Evolutionary conservation across 1,140 invertebrate species (phyloP).

Genomic region (Hycleus phaleratus): DNA sequence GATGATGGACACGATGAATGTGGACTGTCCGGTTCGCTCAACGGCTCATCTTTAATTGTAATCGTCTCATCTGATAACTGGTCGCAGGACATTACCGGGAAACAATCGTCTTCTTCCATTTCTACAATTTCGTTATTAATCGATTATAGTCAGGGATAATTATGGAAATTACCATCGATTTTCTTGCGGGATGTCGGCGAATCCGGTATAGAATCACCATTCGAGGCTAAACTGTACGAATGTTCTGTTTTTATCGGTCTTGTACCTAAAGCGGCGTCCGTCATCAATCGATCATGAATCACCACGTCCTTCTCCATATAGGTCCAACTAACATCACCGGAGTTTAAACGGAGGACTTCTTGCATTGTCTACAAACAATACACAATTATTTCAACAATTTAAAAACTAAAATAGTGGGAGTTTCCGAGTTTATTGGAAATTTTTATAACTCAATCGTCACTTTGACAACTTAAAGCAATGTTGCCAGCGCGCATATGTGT

Average conservation of each 20-base stretch:
- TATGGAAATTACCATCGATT: conserved; percentile 49
- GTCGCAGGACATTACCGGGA: conserved; percentile 51
- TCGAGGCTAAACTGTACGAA: conserved; percentile 67
- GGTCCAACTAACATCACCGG: conserved; percentile 35
- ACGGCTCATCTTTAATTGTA: conserved; percentile 62
- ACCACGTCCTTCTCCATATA: conserved; percentile 59
- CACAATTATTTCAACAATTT: background rate
- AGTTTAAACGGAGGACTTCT: conserved; percentile 43
- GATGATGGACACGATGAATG: conserved; percentile 58
- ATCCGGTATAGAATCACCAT: conserved; percentile 56
- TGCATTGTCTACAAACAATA: conserved; percentile 50
- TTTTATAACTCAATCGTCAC: no score
- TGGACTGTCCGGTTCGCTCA: conserved; percentile 57
- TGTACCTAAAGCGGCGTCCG: conserved; percentile 74
- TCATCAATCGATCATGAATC: conserved; percentile 81
- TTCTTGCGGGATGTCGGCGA: conserved; percentile 54
- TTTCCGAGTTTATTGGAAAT: no score
- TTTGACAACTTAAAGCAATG: no score
- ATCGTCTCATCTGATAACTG: conserved; percentile 36
- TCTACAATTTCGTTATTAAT: conserved; percentile 45
- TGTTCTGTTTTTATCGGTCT: conserved; percentile 77
- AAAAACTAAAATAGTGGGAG: no score
- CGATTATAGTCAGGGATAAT: background rate
- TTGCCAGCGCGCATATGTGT: no score
- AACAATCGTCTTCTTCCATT: conserved; percentile 75